Base-by-base conservation (phyloP, 2,113 vertebrate species). In the Agapornis roseicollis region DNA sequence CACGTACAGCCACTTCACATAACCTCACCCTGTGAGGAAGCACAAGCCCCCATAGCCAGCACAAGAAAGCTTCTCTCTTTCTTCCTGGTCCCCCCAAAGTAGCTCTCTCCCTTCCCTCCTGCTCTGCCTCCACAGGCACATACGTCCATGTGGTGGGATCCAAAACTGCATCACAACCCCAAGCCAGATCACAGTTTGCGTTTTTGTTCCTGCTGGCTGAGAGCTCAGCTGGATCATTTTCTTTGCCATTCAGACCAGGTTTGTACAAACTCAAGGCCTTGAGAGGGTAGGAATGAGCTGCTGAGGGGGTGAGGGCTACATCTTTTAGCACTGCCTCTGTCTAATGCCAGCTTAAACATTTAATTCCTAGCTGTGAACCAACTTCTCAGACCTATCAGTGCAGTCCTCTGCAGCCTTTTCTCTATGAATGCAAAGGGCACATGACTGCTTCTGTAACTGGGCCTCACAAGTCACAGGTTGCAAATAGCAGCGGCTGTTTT, bases 141-240 rank as follows among this genome's bases (percentile, higher is more conserved):
- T 2, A 4, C 4, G 16, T 64, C 71, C 3, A 2, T 1, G 3
- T 6, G 4, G 49, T 49, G 44, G 72, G 33, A 33, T 47, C 37
- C 37, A 78, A 93, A 87, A 63, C 28, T 56, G n/a, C 42, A 20
- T 29, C 27, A 37, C 0, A 14, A 56, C 31, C 37, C 23, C 0
- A 0, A 65, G 10, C 23, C 58, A 65, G 53, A 52, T 41, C 23
- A 47, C 73, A 70, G 16, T 24, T 28, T 63, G 20, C 5, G 10
- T 0, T 44, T 79, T 63, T 74, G 37, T 46, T 71, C 70, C 37
- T 3, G 2, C 13, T 28, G 50, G 24, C 50, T 71, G 46, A 78
- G 42, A 64, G 42, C 81, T 88, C 74, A 82, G 10, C 22, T 2
- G 4, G 31, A 76, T 76, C 23, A 15, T 28, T 55, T 63, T 41